Evolutionary conservation across 1,140 invertebrate species (phyloP).

Genomic region (Papilio xuthus): DNA sequence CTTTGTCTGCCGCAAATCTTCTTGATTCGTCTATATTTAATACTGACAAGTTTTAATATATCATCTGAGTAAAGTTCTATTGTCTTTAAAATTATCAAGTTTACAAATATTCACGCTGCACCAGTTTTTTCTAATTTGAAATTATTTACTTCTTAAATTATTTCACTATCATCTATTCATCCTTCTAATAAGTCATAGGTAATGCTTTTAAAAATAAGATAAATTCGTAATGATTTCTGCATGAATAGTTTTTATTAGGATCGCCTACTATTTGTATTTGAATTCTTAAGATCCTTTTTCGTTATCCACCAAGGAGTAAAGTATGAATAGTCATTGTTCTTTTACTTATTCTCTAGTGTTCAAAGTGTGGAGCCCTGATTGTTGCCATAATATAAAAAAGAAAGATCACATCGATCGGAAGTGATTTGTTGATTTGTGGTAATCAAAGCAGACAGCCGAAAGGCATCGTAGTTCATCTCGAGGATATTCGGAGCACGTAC

Average conservation of each 20-base stretch:
- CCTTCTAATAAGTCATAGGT: too few species aligned
- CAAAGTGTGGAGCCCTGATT: background rate
- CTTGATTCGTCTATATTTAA: conserved; percentile 8
- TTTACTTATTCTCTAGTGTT: too few species aligned
- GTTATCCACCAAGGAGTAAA: too few species aligned
- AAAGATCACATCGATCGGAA: background rate
- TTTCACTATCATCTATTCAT: too few species aligned
- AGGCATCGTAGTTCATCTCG: background rate
- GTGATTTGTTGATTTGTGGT: conserved; percentile 3
- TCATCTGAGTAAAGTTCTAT: background rate
- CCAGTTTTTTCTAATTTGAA: too few species aligned
- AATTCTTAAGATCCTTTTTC: background rate
- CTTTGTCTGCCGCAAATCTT: conserved; percentile 1
- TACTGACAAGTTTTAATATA: background rate
- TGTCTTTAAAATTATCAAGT: background rate
- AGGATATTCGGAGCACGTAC: background rate
- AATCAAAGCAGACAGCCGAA: background rate
- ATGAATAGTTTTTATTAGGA: background rate
- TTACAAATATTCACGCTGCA: background rate
- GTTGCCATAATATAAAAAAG: background rate
- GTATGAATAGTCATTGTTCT: too few species aligned
- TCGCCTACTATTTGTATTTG: background rate
- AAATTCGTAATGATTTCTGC: background rate
- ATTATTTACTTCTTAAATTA: too few species aligned
- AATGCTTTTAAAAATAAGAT: background rate